A percentile compares a stretch with the other conserved stretches of the same genome.
Conservation (phyloP, 2,888 invertebrate species). For the Automeris io region DNA sequence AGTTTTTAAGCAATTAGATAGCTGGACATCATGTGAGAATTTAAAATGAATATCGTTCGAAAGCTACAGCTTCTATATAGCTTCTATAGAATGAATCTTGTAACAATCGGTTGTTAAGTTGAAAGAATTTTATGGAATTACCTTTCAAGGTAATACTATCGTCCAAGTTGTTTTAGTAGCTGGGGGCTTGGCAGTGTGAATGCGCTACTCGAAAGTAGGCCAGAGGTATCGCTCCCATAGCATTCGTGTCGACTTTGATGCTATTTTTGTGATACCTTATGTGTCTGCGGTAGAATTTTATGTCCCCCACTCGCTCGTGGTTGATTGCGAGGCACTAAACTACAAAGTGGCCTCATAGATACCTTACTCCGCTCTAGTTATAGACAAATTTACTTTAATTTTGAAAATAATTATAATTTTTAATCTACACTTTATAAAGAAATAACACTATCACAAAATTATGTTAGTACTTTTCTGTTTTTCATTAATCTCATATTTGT, state of each 20-base stretch:
- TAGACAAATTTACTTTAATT: slow-evolving; percentile 13
- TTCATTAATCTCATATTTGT: too few species aligned
- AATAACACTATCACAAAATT: too few species aligned
- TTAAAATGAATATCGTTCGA: too few species aligned
- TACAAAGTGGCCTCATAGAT: slow-evolving; percentile 3
- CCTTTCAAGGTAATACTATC: slow-evolving; percentile 3
- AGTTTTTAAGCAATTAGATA: too few species aligned
- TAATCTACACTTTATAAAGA: neutral
- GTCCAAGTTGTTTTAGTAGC: slow-evolving; percentile 24
- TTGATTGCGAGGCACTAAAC: slow-evolving; percentile 32
- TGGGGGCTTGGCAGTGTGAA: slow-evolving; percentile 34
- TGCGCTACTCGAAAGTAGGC: slow-evolving; percentile 50
- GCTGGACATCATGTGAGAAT: too few species aligned
- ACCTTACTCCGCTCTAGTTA: slow-evolving; percentile 12
- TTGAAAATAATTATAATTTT: neutral
- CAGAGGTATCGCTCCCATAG: slow-evolving; percentile 47
- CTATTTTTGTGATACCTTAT: slow-evolving; percentile 61
- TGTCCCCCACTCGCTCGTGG: slow-evolving; percentile 41
- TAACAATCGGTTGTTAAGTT: too few species aligned
- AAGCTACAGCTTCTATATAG: too few species aligned
- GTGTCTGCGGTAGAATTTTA: slow-evolving; percentile 56
- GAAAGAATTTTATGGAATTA: too few species aligned
- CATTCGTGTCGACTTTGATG: slow-evolving; percentile 51
- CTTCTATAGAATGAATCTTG: too few species aligned
- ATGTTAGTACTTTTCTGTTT: too few species aligned